A percentile compares a stretch with the other conserved stretches of the same genome.
Evolutionary conservation across 2,113 vertebrate genomes (phyloP).

Genomic region (Capreolus pygargus): DNA sequence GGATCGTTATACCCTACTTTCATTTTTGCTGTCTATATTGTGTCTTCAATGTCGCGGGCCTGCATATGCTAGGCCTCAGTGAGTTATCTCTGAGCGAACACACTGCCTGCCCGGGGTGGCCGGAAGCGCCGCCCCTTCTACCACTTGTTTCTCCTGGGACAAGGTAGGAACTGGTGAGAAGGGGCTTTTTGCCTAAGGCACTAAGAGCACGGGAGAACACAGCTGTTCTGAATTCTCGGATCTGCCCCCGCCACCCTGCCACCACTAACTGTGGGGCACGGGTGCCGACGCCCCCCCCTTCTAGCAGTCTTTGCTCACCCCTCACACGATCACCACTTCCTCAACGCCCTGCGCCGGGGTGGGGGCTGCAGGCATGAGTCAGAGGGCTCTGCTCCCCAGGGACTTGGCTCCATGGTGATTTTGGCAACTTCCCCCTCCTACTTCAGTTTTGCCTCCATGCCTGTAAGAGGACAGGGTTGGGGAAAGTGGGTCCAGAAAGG

Average conservation of each 20-base stretch:
- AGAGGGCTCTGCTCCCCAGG: background rate
- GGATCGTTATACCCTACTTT: background rate
- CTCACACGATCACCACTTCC: background rate
- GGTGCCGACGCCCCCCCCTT: rapidly evolving
- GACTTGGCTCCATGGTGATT: background rate
- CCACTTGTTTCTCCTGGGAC: background rate
- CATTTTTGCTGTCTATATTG: background rate
- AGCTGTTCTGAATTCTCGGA: background rate
- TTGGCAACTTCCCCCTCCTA: background rate
- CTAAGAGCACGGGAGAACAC: background rate
- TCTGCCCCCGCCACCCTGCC: background rate
- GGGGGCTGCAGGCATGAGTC: background rate
- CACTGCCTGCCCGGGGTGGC: background rate
- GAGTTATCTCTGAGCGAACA: background rate
- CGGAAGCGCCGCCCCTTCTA: background rate
- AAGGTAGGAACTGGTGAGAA: background rate
- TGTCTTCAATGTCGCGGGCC: background rate
- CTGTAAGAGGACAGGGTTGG: background rate
- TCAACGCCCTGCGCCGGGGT: background rate
- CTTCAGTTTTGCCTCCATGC: background rate
- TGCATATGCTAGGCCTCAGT: background rate
- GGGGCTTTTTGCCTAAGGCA: background rate
- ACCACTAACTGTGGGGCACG: background rate
- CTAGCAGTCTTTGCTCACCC: background rate
- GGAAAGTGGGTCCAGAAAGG: background rate